These are phyloP conservation scores for Rhinogobio ventralis DNA, from an alignment of 2,797 vertebrate genomes.

Conservation along the genomic window DNA sequence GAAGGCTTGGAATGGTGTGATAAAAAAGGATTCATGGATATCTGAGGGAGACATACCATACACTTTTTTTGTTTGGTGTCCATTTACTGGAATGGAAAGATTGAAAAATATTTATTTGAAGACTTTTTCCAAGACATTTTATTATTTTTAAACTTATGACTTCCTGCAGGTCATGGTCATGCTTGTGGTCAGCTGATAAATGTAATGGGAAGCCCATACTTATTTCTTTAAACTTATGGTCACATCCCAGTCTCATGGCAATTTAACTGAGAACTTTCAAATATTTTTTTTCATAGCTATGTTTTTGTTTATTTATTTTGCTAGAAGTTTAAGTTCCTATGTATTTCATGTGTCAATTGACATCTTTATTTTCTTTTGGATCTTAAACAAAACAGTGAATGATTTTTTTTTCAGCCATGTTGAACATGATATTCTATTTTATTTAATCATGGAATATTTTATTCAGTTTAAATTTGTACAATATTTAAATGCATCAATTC, in stretches of 20 bases:
- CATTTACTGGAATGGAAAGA: background rate
- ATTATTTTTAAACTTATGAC: background rate
- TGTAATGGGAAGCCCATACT: background rate
- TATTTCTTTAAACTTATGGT: background rate
- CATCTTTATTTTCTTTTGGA: background rate
- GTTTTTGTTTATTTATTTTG: background rate
- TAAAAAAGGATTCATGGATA: background rate
- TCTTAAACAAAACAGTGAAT: background rate
- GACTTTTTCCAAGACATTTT: background rate
- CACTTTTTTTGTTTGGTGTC: background rate
- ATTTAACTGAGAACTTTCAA: background rate
- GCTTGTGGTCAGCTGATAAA: background rate
- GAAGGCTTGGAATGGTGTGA: background rate
- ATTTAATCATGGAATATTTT: background rate
- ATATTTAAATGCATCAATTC: background rate
- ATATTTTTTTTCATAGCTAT: background rate
- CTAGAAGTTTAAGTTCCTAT: background rate
- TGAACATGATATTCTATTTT: background rate
- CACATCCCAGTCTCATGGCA: background rate
- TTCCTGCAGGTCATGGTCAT: background rate
- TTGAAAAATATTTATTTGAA: background rate
- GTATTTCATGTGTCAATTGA: background rate
- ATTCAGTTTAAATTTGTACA: background rate
- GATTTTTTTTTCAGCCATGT: background rate
- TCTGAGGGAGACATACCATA: background rate